Base-by-base conservation (phyloP, 2,797 vertebrate genomes). In the Tenualosa ilisha region DNA sequence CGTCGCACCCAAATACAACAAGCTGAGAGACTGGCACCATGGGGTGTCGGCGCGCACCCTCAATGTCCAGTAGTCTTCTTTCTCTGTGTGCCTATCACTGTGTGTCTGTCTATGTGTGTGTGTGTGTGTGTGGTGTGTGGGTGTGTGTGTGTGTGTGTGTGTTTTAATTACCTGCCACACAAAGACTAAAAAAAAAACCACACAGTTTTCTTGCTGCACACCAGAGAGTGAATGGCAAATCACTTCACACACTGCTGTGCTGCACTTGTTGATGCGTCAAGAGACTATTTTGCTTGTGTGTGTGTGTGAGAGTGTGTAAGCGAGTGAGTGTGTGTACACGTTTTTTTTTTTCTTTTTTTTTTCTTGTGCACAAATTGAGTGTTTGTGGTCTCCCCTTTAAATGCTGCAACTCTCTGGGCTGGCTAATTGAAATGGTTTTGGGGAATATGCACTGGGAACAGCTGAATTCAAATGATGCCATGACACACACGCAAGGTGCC, bases 1-100 rank as follows among this genome's bases (percentile, higher is more conserved):
- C 94, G 96, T 97, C 92, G 98, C 97, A 89, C 98, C 98, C 88
- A 98, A 97, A 96, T 99, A 99, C 90, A 94, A 95, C 94, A 97
- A 98, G 94, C 97, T 99, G 95, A 97, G 98, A 94, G 96, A 99
- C 96, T 99, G 98, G 98, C 98, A 99, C 95, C 98, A 99, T 85
- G 98, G 96, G 91, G 97, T 99, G 94, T 99, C 98, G 91, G 98
- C 98, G 93, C 97, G 97, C 94, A 97, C 97, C 94, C 97, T 99
- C 92, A 99, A 99, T 92, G 98, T 99, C 90, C 96, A 97, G 94
- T 98, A 97, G 96, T 92, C 91, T 40, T 81, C 49, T 85, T 84
- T 81, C 31, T 86, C 9, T 81, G 91, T 84, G 26, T 83, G 79
- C 84, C 85, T 83, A 53, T 87, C 68, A 85, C 40, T 40, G 26